Evolutionary conservation across 2,888 invertebrate genomes (phyloP).

Genomic region (Bembecia ichneumoniformis): DNA sequence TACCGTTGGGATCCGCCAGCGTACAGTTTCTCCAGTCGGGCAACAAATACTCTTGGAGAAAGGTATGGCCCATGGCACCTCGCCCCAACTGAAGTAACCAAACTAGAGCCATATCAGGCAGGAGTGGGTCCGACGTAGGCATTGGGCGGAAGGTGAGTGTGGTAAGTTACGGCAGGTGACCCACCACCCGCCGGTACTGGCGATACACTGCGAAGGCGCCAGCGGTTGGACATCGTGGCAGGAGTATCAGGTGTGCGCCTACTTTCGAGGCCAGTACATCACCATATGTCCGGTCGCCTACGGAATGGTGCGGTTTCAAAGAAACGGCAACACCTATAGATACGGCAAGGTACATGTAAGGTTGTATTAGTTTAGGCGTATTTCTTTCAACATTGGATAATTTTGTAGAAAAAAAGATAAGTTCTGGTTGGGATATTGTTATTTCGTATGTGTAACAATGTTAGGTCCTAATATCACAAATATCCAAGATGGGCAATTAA

Average conservation of each 20-base stretch:
- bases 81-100: too few relatives aligned
- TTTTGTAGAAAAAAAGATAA: too few relatives aligned
- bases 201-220: constrained; percentile 93
- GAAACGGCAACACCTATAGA: constrained; percentile 88
- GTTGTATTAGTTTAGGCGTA: too few relatives aligned
- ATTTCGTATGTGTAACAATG: too few relatives aligned
- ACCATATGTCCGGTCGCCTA: constrained; percentile 85
- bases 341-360: constrained; percentile 88
- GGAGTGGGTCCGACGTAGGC: too few relatives aligned
- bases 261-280: constrained; percentile 98
- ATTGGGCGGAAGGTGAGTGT: background rate
- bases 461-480: too few relatives aligned
- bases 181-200: constrained; percentile 99
- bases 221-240: constrained; percentile 95
- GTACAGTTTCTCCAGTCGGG: constrained; percentile 77
- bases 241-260: constrained; percentile 99
- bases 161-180: constrained; percentile 75
- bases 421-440: too few relatives aligned
- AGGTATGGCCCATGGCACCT: constrained; percentile 53
- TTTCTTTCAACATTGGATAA: too few relatives aligned
- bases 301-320: constrained; percentile 78
- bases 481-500: too few relatives aligned
- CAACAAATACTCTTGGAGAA: constrained; percentile 97
- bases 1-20: constrained; percentile 82
- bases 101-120: too few relatives aligned